phyloP scores from a whole-genome alignment of 2,113 vertebrate species.

The Chloebia gouldiae region DNA sequence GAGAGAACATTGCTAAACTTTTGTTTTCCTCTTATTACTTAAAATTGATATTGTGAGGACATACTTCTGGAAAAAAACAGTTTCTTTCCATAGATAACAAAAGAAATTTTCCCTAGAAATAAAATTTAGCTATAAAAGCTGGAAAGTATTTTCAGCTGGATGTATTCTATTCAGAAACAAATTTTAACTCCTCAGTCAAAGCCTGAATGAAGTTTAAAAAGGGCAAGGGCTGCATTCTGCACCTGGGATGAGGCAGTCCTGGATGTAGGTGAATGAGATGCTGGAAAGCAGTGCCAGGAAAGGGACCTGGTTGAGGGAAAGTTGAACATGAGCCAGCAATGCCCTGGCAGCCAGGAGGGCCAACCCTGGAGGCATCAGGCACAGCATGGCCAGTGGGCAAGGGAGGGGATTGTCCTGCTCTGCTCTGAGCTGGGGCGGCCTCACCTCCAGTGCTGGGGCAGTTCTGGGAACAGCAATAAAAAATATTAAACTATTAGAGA shows the following conservation, averaged over 20 bases:
- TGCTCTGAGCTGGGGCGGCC: not conserved
- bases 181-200: not conserved
- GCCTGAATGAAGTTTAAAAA: not conserved
- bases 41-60: not conserved
- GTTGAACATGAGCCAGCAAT: not conserved
- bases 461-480: not conserved
- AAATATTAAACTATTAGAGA: not conserved
- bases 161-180: not conserved
- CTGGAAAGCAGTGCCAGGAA: not conserved
- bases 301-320: fast-evolving
- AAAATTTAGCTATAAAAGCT: not conserved
- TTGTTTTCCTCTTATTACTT: not conserved
- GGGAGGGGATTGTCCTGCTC: not conserved
- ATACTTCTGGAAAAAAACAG: not conserved
- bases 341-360: not conserved
- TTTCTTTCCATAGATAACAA: not conserved
- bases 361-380: fast-evolving
- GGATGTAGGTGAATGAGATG: not conserved
- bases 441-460: fast-evolving
- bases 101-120: not conserved
- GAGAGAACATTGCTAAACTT: not conserved
- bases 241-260: too few species aligned
- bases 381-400: fast-evolving
- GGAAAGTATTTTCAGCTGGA: not conserved
- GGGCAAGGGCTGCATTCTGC: not conserved